Evolutionary conservation across 2,113 vertebrate species (phyloP).

Genomic region (Neolamprologus variostigma): DNA sequence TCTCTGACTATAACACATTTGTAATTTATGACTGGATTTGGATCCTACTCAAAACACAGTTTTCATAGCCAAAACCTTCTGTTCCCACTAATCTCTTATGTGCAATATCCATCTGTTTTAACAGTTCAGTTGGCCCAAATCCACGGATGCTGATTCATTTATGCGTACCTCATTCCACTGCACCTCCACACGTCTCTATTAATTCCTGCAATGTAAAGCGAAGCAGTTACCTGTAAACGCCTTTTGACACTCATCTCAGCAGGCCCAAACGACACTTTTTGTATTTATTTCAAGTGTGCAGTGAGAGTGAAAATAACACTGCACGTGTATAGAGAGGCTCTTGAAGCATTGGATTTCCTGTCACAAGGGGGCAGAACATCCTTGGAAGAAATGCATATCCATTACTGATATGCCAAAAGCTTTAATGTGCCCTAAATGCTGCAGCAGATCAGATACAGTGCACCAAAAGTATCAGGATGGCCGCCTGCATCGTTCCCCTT

Average conservation of each 20-base stretch:
- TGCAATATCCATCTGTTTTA: background rate
- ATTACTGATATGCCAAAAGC: background rate
- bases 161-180: background rate
- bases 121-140: background rate
- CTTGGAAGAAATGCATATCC: background rate
- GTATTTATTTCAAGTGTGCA: background rate
- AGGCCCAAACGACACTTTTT: background rate
- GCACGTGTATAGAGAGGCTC: background rate
- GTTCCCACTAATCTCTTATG: background rate
- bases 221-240: background rate
- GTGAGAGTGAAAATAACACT: background rate
- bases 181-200: background rate
- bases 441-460: background rate
- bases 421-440: background rate
- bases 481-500: background rate
- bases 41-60: background rate
- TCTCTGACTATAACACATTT: background rate
- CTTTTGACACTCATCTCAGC: background rate
- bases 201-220: background rate
- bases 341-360: background rate
- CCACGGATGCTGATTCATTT: background rate
- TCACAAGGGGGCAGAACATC: slow-evolving; percentile 54
- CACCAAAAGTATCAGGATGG: background rate
- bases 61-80: background rate
- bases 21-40: background rate